phyloP scores from a whole-genome alignment of 2,797 vertebrate genomes.

The Pipistrellus kuhlii region DNA sequence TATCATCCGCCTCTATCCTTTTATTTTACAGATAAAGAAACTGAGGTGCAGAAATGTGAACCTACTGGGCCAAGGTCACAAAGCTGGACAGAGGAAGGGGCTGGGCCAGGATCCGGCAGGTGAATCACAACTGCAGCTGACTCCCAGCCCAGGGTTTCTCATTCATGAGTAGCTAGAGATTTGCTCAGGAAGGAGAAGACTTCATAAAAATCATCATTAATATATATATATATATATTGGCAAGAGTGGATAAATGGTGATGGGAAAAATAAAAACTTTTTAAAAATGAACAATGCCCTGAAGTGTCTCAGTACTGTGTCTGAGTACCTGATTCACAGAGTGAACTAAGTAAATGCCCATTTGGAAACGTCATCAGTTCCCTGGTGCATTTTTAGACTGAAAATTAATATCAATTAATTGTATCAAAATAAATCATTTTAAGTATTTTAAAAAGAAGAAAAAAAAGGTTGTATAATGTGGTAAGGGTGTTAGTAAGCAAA shows the following conservation, averaged over 20 bases:
- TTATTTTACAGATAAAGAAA: slow-evolving; percentile 36
- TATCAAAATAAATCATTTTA: slow-evolving; percentile 48
- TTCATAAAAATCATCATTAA: not conserved
- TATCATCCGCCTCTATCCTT: not conserved
- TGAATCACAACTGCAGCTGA: not conserved
- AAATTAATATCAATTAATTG: not conserved
- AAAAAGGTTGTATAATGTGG: not conserved
- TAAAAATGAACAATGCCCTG: not conserved
- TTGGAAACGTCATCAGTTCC: slow-evolving; percentile 2
- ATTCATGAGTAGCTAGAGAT: not conserved
- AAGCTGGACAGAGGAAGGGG: not conserved
- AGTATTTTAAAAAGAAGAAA: not conserved
- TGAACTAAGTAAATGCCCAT: not conserved
- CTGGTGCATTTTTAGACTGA: not conserved
- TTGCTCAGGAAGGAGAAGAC: not conserved
- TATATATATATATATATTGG: no score
- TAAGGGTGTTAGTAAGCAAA: not conserved
- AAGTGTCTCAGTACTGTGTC: not conserved
- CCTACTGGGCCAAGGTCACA: not conserved
- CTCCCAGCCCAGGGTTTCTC: not conserved
- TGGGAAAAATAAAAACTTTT: not conserved
- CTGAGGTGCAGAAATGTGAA: slow-evolving; percentile 6
- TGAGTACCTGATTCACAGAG: not conserved
- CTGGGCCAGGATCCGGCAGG: not conserved
- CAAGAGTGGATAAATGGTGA: not conserved